These are phyloP conservation scores for Falcaria lacertinaria DNA, from an alignment of 2,888 invertebrate species.

Conservation along the genomic window DNA sequence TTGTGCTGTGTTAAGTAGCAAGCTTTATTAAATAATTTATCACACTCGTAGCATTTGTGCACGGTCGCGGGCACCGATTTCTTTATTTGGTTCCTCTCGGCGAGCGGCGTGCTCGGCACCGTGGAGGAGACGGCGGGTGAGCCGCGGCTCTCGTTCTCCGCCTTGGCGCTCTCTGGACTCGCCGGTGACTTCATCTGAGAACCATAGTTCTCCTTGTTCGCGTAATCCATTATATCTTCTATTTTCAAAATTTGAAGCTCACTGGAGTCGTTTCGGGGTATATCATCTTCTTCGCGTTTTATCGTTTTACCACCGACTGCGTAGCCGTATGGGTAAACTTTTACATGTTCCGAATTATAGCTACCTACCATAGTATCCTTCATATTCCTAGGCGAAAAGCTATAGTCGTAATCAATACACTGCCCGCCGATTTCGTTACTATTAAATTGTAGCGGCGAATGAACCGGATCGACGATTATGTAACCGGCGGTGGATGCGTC, in stretches of 20 bases:
- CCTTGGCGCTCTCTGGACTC: constrained; percentile 70
- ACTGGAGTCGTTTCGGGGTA: constrained; percentile 47
- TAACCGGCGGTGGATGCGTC: constrained; percentile 76
- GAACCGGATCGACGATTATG: constrained; percentile 65
- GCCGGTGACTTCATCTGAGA: constrained; percentile 71
- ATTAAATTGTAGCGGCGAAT: constrained; percentile 57
- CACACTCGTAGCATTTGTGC: constrained; percentile 89
- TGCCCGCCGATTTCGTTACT: constrained; percentile 53
- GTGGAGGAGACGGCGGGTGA: constrained; percentile 65
- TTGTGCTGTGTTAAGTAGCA: constrained; percentile 95
- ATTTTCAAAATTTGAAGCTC: constrained; percentile 68
- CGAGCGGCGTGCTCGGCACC: constrained; percentile 61
- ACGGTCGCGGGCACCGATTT: constrained; percentile 47
- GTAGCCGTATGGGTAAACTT: constrained; percentile 59
- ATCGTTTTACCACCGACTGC: constrained; percentile 65
- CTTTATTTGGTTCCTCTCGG: constrained; percentile 64
- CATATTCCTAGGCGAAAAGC: constrained; percentile 51
- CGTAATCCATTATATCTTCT: constrained; percentile 74
- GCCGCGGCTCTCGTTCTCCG: constrained; percentile 55
- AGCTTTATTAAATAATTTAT: constrained; percentile 90
- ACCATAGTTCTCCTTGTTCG: constrained; percentile 75
- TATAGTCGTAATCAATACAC: constrained; percentile 60
- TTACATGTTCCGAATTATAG: constrained; percentile 54
- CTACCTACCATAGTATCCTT: constrained; percentile 55
- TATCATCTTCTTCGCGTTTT: constrained; percentile 56